Conservation (phyloP, 2,113 vertebrate species). For the Cyphomyrus plagiostoma region DNA sequence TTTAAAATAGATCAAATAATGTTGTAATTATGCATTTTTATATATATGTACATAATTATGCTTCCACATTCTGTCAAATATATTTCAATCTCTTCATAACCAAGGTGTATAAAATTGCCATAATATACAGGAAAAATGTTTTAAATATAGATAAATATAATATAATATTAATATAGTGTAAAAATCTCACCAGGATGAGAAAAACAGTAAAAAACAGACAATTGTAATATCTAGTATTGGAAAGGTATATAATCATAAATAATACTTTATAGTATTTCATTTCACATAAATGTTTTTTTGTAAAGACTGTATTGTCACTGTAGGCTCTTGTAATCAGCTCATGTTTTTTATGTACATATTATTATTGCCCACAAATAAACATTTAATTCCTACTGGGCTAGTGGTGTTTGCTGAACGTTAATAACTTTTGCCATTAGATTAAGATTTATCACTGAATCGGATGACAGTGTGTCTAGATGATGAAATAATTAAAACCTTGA, state of each 20-base stretch:
- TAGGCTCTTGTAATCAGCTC: not conserved
- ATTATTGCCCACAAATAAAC: not conserved
- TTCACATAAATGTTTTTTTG: not conserved
- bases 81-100: not conserved
- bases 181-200: not conserved
- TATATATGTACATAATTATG: not conserved
- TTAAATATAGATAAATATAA: not conserved
- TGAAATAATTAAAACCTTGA: not conserved
- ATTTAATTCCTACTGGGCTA: not conserved
- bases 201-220: not conserved
- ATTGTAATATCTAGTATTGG: not conserved
- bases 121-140: not conserved
- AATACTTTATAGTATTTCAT: not conserved
- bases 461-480: not conserved
- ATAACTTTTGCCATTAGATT: not conserved
- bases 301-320: not conserved
- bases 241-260: not conserved
- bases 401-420: not conserved
- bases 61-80: not conserved
- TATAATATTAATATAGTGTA: not conserved
- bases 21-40: not conserved
- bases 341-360: not conserved
- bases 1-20: not conserved
- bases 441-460: not conserved
- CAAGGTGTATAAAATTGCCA: not conserved